Conservation (phyloP, 2,797 vertebrate genomes). For the Scleropages formosus region DNA sequence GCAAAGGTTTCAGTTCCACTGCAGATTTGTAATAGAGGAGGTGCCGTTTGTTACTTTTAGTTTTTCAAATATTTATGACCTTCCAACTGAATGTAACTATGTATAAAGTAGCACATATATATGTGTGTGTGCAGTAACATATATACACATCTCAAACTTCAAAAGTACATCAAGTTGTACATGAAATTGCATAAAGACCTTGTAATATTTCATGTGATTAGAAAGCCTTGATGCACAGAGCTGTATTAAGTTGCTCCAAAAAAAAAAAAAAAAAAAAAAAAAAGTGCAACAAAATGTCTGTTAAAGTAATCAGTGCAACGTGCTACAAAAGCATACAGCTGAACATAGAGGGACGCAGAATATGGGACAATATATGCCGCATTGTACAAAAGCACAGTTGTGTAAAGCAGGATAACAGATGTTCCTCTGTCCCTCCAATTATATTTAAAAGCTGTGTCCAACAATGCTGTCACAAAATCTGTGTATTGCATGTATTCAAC, state of each 20-base stretch:
- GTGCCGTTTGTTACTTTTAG: not conserved
- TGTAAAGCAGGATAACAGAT: not conserved
- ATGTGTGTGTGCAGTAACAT: not conserved
- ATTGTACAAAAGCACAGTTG: conserved; percentile 9
- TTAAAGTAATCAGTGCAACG: conserved; percentile 20
- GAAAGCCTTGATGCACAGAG: not conserved
- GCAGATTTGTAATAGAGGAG: not conserved
- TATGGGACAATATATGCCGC: conserved; percentile 1
- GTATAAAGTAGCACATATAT: not conserved
- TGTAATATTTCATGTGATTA: conserved; percentile 11
- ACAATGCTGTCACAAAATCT: not conserved
- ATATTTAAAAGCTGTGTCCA: not conserved
- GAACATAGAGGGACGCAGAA: conserved; percentile 22
- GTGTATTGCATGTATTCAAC: too few relatives aligned
- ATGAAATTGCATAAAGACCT: conserved; percentile 21
- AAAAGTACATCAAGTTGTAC: conserved; percentile 8
- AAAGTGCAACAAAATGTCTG: conserved; percentile 25
- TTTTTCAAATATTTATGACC: conserved; percentile 10
- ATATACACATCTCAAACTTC: not conserved
- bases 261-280: conserved; percentile 8
- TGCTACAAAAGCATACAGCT: conserved; percentile 25
- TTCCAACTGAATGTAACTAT: not conserved
- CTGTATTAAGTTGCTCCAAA: conserved; percentile 17
- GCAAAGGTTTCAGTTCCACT: not conserved
- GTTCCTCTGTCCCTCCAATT: not conserved